phyloP scores from a whole-genome alignment of 2,113 vertebrate genomes.

The Hydrochoerus hydrochaeris region DNA sequence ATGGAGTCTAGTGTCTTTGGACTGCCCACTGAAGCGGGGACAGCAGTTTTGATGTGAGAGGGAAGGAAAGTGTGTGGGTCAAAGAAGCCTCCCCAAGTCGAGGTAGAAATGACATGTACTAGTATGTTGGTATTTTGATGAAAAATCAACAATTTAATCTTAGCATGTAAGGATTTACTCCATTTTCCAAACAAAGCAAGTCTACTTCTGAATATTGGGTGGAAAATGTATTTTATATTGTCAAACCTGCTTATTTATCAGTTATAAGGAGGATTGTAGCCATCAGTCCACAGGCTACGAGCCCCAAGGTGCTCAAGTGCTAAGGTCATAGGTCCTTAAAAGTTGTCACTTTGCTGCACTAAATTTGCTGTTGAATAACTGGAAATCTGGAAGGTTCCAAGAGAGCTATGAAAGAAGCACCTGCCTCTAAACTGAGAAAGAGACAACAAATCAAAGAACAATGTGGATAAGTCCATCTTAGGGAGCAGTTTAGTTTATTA shows the following conservation, averaged over 20 bases:
- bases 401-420: not conserved
- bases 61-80: accelerated
- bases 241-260: not conserved
- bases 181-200: not conserved
- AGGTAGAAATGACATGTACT: not conserved
- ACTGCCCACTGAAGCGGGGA: not conserved
- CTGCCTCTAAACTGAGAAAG: not conserved
- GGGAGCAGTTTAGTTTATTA: not conserved
- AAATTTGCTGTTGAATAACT: not conserved
- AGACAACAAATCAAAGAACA: not conserved
- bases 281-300: not conserved
- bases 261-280: not conserved
- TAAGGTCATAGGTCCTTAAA: not conserved
- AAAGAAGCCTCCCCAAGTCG: not conserved
- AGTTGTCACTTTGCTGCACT: no score
- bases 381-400: not conserved
- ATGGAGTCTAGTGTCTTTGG: no score
- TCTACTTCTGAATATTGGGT: not conserved
- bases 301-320: not conserved
- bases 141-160: not conserved
- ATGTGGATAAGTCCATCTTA: not conserved
- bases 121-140: not conserved
- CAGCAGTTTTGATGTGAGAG: not conserved
- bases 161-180: not conserved
- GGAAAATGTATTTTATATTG: not conserved